Percentiles rank a stretch among this genome's conserved stretches.
These are phyloP conservation scores for Dicentrarchus labrax DNA, from an alignment of 2,113 vertebrate genomes.

Conservation along the genomic window DNA sequence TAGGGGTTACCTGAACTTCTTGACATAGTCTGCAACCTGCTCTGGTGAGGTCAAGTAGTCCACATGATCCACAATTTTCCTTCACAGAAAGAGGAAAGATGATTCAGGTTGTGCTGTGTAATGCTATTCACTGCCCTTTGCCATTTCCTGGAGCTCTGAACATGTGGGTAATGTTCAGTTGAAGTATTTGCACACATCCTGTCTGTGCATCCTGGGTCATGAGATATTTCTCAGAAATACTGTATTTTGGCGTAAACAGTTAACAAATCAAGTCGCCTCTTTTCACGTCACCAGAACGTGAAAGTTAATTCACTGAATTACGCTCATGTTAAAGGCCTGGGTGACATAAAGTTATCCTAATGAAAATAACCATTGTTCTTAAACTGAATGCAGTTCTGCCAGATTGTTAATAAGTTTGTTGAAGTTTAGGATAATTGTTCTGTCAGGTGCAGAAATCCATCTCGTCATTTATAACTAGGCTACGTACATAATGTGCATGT, in stretches of 20 bases:
- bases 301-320: too few species aligned
- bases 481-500: neutral
- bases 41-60: conserved; percentile 98
- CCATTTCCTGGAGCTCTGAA: neutral
- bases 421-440: neutral
- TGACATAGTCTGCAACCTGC: conserved; percentile 98
- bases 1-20: conserved; percentile 93
- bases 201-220: neutral
- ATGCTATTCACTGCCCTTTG: neutral
- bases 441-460: neutral
- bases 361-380: neutral
- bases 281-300: too few species aligned
- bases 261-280: neutral
- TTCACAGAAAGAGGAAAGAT: conserved; percentile 73
- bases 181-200: neutral
- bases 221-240: neutral
- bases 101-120: neutral
- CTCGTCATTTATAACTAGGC: neutral
- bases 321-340: too few species aligned
- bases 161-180: neutral
- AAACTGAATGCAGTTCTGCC: neutral
- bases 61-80: conserved; percentile 99
- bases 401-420: neutral
- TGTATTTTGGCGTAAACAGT: neutral
- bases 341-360: neutral